phyloP scores from a whole-genome alignment of 92 coral and sea anemone genomes.

The Pocillopora grandis region DNA sequence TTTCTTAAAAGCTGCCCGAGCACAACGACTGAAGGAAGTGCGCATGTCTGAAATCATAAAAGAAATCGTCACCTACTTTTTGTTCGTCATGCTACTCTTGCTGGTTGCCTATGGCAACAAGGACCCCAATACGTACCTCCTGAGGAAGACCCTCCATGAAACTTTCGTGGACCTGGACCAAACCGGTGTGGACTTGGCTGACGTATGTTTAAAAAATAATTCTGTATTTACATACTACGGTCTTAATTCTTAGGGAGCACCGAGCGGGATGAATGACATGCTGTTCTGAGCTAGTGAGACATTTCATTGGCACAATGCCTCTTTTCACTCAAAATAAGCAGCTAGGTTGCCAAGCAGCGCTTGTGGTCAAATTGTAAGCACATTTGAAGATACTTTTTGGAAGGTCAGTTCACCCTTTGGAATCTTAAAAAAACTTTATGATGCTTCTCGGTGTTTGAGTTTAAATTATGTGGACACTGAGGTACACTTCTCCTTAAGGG shows the following conservation, averaged over 20 bases:
- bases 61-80: conserved; percentile 76
- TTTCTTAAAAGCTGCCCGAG: conserved; percentile 67
- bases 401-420: too few relatives aligned
- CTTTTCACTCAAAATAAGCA: too few relatives aligned
- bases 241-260: background rate
- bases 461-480: too few relatives aligned
- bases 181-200: conserved; percentile 49
- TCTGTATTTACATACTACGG: background rate
- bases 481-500: background rate
- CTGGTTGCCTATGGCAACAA: conserved; percentile 88
- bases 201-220: conserved; percentile 49
- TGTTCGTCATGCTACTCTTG: conserved; percentile 70
- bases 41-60: conserved; percentile 73
- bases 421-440: too few relatives aligned
- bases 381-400: too few relatives aligned
- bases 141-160: conserved; percentile 72
- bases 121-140: conserved; percentile 75
- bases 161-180: conserved; percentile 65
- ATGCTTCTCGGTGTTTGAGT: too few relatives aligned
- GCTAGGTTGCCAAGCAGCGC: too few relatives aligned
- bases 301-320: too few relatives aligned
- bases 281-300: too few relatives aligned
- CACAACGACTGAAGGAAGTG: conserved; percentile 80
- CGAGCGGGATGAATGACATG: background rate
- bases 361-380: too few relatives aligned